These are phyloP conservation scores for Malurus melanocephalus DNA, from an alignment of 2,113 vertebrate species.

Conservation along the genomic window DNA sequence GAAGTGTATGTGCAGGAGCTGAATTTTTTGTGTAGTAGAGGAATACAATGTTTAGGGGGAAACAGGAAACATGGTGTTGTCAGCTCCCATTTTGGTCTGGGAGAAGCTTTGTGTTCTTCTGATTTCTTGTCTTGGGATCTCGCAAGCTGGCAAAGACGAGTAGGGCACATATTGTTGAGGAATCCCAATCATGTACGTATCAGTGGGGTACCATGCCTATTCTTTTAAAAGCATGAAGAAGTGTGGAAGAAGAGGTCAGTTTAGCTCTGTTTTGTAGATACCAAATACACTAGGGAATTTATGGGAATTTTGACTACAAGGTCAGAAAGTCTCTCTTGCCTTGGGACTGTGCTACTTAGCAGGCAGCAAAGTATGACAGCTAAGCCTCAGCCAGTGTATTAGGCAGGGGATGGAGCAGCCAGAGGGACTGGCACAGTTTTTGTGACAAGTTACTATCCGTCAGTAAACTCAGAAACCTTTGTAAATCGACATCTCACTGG, in stretches of 20 bases:
- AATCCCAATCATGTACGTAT: background rate
- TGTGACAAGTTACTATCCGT: conserved; percentile 31
- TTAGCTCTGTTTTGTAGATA: background rate
- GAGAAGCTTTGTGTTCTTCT: background rate
- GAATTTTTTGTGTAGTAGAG: background rate
- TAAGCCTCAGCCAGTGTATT: background rate
- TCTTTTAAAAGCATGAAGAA: background rate
- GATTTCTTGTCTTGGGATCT: background rate
- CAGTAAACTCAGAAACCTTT: conserved; percentile 51
- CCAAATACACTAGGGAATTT: background rate
- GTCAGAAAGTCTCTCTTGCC: background rate
- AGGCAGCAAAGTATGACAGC: background rate
- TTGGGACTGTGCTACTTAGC: background rate
- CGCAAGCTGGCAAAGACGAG: background rate
- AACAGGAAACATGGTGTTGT: background rate
- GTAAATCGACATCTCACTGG: conserved; percentile 18
- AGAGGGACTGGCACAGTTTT: background rate
- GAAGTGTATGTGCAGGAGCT: background rate
- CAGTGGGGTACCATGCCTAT: background rate
- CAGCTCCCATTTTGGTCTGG: background rate
- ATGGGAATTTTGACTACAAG: background rate
- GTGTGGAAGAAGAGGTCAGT: background rate
- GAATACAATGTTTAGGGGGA: background rate
- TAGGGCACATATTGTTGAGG: background rate
- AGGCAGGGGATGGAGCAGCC: background rate